Conservation (phyloP, 2,113 vertebrate genomes). For the Notothenia coriiceps region DNA sequence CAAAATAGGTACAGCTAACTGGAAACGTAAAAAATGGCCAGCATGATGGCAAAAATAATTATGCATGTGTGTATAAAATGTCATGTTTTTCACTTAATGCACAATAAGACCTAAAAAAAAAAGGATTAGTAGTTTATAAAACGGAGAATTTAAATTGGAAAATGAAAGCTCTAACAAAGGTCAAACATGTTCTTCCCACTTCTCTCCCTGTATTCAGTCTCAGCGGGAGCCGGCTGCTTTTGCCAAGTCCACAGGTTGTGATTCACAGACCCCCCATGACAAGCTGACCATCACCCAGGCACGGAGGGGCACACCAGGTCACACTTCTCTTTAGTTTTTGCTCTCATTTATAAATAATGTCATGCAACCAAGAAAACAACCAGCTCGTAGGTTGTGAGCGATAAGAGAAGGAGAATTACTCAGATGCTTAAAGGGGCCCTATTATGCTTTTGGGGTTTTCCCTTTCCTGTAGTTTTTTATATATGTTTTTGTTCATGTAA, state of each 20-base stretch:
- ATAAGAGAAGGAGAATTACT: not conserved
- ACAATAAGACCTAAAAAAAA: not conserved
- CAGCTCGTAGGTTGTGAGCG: too few relatives aligned
- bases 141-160: not conserved
- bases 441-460: too few relatives aligned
- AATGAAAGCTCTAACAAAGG: not conserved
- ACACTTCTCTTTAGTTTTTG: slow-evolving; percentile 23
- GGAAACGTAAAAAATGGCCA: too few relatives aligned
- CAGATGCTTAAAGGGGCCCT: not conserved
- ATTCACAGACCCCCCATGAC: slow-evolving; percentile 88
- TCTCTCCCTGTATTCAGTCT: slow-evolving; percentile 81
- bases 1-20: not conserved
- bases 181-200: not conserved
- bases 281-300: slow-evolving; percentile 91
- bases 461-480: too few relatives aligned
- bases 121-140: not conserved
- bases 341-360: not conserved
- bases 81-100: not conserved
- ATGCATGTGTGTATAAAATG: not conserved
- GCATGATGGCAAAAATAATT: too few relatives aligned
- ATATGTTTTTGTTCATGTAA: too few relatives aligned
- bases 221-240: slow-evolving; percentile 89
- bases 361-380: too few relatives aligned
- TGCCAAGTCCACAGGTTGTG: slow-evolving; percentile 88
- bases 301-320: slow-evolving; percentile 92